A percentile compares a stretch with the other conserved stretches of the same genome.
Evolutionary conservation across 2,797 vertebrate genomes (phyloP).

Genomic region (Muscicapa comitata): DNA sequence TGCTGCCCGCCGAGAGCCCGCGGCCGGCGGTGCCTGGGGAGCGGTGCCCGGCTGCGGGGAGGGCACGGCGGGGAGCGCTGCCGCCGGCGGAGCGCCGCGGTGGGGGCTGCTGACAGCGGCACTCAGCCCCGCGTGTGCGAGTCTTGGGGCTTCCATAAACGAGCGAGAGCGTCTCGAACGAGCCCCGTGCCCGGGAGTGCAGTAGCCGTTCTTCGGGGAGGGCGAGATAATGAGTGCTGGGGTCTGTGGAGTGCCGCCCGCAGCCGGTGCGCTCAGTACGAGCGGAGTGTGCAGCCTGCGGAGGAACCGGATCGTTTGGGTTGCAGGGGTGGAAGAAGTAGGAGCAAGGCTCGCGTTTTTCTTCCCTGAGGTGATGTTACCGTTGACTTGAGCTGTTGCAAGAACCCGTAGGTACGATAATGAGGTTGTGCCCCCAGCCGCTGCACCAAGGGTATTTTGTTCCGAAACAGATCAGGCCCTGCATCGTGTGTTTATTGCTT

Average conservation of each 20-base stretch:
- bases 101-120: not conserved
- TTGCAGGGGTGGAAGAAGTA: not conserved
- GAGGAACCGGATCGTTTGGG: too few species aligned
- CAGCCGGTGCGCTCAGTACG: accelerated
- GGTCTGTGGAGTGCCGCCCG: accelerated
- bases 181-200: accelerated
- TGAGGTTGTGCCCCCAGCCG: accelerated
- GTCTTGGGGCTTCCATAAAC: accelerated
- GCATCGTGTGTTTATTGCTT: not conserved
- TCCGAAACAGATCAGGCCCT: not conserved
- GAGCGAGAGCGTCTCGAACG: not conserved
- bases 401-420: accelerated
- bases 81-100: not conserved
- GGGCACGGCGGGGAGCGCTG: not conserved
- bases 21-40: not conserved
- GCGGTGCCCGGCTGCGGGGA: not conserved
- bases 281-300: not conserved
- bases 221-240: accelerated
- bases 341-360: not conserved
- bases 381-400: not conserved
- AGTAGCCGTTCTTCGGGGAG: accelerated
- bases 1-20: not conserved
- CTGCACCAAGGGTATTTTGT: not conserved
- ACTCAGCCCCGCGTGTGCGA: too few species aligned
- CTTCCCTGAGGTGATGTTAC: not conserved